These are phyloP conservation scores for Pseudotriccus pelzelni DNA, from an alignment of 2,797 vertebrate genomes.

Conservation along the genomic window DNA sequence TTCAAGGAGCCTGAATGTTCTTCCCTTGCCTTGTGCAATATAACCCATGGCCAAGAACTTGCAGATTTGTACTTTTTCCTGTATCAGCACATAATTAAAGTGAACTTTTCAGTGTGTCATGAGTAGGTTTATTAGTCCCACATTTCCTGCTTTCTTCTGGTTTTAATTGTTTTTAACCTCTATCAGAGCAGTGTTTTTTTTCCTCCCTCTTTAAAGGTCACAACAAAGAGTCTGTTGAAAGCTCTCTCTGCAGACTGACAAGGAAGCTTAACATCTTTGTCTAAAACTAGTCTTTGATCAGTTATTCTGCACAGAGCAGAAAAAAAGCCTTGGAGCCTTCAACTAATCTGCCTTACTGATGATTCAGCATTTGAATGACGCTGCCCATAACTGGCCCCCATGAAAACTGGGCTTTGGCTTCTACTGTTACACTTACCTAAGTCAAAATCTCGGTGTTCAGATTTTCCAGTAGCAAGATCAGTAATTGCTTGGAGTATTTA, in stretches of 20 bases:
- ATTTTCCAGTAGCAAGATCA: neutral
- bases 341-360: neutral
- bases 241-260: neutral
- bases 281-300: neutral
- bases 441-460: neutral
- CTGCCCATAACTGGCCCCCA: neutral
- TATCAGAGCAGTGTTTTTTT: neutral
- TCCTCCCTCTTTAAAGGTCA: neutral
- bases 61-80: neutral
- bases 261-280: neutral
- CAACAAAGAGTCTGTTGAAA: neutral
- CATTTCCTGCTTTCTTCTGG: neutral
- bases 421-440: neutral
- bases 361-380: neutral
- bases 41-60: neutral
- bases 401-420: neutral
- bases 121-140: neutral
- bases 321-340: neutral
- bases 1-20: neutral
- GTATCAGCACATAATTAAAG: neutral
- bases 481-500: neutral
- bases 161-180: constrained; percentile 5
- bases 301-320: neutral
- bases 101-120: neutral
- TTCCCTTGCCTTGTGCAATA: neutral